Conservation (phyloP, 2,113 vertebrate genomes). For the Oreochromis tanganicae region DNA sequence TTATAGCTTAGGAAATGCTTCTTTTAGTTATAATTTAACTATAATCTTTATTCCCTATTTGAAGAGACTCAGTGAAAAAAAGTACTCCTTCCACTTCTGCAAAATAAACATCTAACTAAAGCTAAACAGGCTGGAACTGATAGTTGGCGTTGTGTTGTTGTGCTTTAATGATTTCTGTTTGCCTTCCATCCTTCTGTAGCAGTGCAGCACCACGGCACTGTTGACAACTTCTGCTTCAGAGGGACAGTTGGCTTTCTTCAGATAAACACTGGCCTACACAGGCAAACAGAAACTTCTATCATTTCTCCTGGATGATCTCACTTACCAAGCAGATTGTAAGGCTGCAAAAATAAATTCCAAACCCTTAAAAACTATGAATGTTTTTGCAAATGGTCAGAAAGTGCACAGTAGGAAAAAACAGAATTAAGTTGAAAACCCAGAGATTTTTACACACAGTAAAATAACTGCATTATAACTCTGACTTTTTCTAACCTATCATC, state of each 20-base stretch:
- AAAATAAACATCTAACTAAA: not conserved
- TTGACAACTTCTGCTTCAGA: not conserved
- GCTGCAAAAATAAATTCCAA: not conserved
- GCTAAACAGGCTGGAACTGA: not conserved
- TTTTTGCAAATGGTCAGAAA: not conserved
- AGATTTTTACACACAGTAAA: not conserved
- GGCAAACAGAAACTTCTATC: not conserved
- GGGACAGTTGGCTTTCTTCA: not conserved
- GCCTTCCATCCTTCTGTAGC: not conserved
- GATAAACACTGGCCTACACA: not conserved
- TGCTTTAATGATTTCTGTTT: not conserved
- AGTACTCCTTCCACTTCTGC: rapidly evolving
- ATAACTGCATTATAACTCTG: not conserved
- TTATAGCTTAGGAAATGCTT: not conserved
- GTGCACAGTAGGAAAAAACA: rapidly evolving
- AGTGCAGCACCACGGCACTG: rapidly evolving
- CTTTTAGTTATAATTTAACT: not conserved
- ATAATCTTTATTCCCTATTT: not conserved
- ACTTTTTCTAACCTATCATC: not conserved
- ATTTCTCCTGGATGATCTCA: not conserved
- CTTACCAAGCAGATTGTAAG: rapidly evolving
- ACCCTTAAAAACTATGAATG: not conserved
- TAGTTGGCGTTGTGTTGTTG: not conserved
- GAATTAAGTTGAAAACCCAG: not conserved
- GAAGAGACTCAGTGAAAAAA: not conserved